Base-by-base conservation (phyloP, 2,888 invertebrate species). In the Apomyelois bistriatella region DNA sequence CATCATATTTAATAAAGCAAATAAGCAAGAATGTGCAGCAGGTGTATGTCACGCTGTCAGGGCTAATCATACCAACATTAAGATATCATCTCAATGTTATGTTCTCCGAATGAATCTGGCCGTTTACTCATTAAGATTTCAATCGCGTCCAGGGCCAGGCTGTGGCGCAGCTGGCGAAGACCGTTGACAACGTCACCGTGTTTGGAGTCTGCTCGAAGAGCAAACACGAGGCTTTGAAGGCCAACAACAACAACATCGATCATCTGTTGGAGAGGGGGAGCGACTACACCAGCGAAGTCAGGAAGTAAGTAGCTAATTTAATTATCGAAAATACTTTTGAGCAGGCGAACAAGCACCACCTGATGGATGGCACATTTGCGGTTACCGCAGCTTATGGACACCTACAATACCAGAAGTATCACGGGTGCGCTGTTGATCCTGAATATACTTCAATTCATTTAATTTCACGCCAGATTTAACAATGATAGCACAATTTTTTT, bases 151-250 rank as follows among this genome's bases (percentile, higher is more conserved):
- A 15, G 96, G 97, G 97, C 46, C 95, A 95, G 90, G 97, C 97
- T 1, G 93, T 97, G 22, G 94, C 94, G 32, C 96, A 97, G 81
- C 88, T 97, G 60, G 94, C 95, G 55, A 94, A 94, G 84, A 95
- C 95, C 0, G 93, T 97, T 48, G 93, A 94, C 22, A 94, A 96
- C 69, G 94, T 96, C 43, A 95, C 94, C 9, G 92, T 97, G 51
- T 95, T 96, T 79, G 97, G 97, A 28, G 95, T 97, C 1, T 96
- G 96, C 76, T 95, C 96, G 49, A 94, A 95, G 82, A 91, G 91
- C 74, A 97, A 97, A 86, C 96, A 96, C 76, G 97, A 97, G 73
- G 92, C 94, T n/a, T 90, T 97, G 60, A 95, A 95, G 77, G 90
- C 92, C 17, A 92, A 93, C 61, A 93, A 93, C 69, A 91, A 92